Evolutionary conservation across 2,113 vertebrate species (phyloP).

Genomic region (Uria lomvia): DNA sequence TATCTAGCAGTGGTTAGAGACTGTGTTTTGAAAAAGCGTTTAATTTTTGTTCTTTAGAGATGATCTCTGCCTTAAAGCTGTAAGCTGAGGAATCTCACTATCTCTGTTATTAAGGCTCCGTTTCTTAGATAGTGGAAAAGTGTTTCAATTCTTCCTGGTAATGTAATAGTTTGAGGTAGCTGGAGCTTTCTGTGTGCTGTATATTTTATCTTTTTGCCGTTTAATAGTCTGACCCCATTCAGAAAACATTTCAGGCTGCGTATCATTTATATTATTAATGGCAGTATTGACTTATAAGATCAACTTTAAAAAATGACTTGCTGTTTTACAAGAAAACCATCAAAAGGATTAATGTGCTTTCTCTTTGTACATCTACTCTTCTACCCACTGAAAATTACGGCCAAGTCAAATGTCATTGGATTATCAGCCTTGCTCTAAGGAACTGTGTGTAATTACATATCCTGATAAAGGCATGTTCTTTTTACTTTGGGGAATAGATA

Average conservation of each 20-base stretch:
- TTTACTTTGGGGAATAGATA: background rate
- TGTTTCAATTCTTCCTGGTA: constrained; percentile 18
- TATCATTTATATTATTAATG: constrained; percentile 4
- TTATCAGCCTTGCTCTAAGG: background rate
- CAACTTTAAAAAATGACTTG: background rate
- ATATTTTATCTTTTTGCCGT: constrained; percentile 17
- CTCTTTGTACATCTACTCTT: background rate
- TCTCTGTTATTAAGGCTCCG: background rate
- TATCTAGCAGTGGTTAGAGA: constrained; percentile 15
- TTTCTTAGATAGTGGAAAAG: constrained; percentile 26
- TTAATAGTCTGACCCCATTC: constrained; percentile 53
- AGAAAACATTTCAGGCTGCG: constrained; percentile 32
- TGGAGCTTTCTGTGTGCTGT: background rate
- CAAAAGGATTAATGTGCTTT: constrained; percentile 14
- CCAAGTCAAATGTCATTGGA: background rate
- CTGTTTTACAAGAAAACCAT: constrained; percentile 42
- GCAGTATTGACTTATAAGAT: constrained; percentile 16
- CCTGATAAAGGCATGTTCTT: background rate
- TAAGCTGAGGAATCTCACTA: constrained; percentile 1
- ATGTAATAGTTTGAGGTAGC: background rate
- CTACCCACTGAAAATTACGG: background rate
- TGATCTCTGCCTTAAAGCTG: background rate
- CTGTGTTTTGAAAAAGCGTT: background rate
- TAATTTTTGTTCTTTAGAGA: constrained; percentile 5
- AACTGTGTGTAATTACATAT: background rate